Base-by-base conservation (phyloP, 2,888 invertebrate species). In the Electrophaes corylata region DNA sequence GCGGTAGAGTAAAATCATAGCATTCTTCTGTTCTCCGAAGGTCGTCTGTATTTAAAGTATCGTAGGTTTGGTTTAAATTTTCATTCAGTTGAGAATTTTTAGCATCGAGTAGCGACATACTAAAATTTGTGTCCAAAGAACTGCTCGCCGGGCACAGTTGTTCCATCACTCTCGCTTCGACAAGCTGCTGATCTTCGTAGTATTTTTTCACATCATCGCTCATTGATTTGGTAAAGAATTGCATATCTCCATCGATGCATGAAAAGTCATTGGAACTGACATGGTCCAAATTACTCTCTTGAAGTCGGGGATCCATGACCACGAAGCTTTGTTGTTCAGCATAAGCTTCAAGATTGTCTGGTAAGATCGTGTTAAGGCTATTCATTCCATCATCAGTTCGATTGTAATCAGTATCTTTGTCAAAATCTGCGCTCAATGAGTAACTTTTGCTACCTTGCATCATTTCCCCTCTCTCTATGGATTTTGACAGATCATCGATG, bases 131-230 rank as follows among this genome's bases (percentile, higher is more conserved):
- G 46, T 90, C 91, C 50, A 91, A 75, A 8, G 84, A 74, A 50
- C 83, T 81, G 65, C 86, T 91, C 3, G 79, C 75, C 8, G 90
- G 88, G 63, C 91, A 90, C 14, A 89, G 72, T 58, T 88, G 88
- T 56, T 88, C 90, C 72, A 88, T 82, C 6, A 77, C 83, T 62
- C 87, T 79, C 1, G 83, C 72, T 60, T 90, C 90, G 47, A 73
- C 81, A 5, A 91, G 63, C 46, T 86, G 88, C 55, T 87, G 88
- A 52, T 90, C 90, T 66, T 87, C 84, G 54, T 91, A 91, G 75
- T 86, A 91, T 66, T 91, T 90, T 64, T 90, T 91, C 0, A 91
- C 90, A 49, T 91, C 91, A 50, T 91, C 91, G 53, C 88, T 90
- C 86, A 91, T 88, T 26, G 90, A 87, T 70, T 91, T 91, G 0